phyloP scores from a whole-genome alignment of 2,888 invertebrate genomes.

The Andrena bicolor region DNA sequence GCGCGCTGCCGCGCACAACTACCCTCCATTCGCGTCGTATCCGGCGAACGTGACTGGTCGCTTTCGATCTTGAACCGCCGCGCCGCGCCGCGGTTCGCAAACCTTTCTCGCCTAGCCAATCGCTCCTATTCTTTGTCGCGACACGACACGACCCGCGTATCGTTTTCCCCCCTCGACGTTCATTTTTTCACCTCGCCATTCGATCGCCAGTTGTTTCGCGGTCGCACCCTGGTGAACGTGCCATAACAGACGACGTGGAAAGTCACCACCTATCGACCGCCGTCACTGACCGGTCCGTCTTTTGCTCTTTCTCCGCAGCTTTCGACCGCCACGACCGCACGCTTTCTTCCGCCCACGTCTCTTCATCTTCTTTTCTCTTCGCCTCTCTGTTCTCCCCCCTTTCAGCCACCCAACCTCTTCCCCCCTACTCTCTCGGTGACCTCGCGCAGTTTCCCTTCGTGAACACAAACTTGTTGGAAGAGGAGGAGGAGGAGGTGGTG shows the following conservation, averaged over 20 bases:
- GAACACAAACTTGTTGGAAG: not conserved
- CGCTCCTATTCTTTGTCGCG: not conserved
- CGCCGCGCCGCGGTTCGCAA: conserved; percentile 23
- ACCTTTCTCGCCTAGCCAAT: conserved; percentile 24
- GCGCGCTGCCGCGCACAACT: conserved; percentile 81
- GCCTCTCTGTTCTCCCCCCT: conserved; percentile 9
- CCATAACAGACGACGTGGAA: conserved; percentile 25
- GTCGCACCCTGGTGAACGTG: conserved; percentile 10
- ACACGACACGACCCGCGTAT: not conserved
- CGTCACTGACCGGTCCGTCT: conserved; percentile 60
- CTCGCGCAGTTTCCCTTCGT: conserved; percentile 9
- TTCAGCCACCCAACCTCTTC: not conserved
- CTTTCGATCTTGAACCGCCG: conserved; percentile 37
- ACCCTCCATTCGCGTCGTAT: conserved; percentile 78
- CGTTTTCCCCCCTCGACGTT: not conserved
- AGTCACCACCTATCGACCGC: conserved; percentile 58
- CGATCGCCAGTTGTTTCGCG: not conserved
- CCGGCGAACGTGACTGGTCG: conserved; percentile 73
- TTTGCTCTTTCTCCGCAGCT: conserved; percentile 28
- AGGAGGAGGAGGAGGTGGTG: not conserved
- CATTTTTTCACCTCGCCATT: not conserved
- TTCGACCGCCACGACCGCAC: conserved; percentile 16
- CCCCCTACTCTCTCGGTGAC: not conserved
- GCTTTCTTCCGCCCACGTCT: not conserved
- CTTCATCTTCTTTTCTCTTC: conserved; percentile 20